phyloP scores from a whole-genome alignment of 2,888 invertebrate species.

The Peribatodes rhomboidaria region DNA sequence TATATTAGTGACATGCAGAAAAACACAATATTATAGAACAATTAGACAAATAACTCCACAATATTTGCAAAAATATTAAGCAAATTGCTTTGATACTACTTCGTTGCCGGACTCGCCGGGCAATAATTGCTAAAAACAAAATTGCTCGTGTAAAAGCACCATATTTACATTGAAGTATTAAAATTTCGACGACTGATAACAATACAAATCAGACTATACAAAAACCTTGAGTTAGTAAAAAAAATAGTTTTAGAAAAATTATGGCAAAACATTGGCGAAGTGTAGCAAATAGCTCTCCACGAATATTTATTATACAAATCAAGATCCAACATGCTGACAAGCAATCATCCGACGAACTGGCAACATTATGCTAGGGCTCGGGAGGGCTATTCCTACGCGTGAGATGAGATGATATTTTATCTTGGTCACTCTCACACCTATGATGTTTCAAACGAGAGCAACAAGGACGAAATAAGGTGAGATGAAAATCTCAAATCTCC shows the following conservation, averaged over 20 bases:
- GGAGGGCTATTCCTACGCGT: slow-evolving; percentile 37
- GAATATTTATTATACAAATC: slow-evolving; percentile 66
- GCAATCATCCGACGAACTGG: slow-evolving; percentile 64
- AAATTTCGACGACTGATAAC: slow-evolving; percentile 71
- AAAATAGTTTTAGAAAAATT: slow-evolving; percentile 65
- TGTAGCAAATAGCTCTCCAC: slow-evolving; percentile 69
- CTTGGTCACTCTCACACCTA: too few relatives aligned
- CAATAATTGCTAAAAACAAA: too few relatives aligned
- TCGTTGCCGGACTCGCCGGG: too few relatives aligned
- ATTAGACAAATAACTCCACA: too few relatives aligned
- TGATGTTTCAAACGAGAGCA: too few relatives aligned
- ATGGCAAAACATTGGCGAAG: slow-evolving; percentile 85
- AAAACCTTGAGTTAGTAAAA: slow-evolving; percentile 69
- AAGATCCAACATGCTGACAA: slow-evolving; percentile 68
- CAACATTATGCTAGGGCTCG: slow-evolving; percentile 63
- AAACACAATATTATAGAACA: too few relatives aligned
- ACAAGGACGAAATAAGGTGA: too few relatives aligned
- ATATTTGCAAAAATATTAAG: too few relatives aligned
- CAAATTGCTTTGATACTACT: too few relatives aligned
- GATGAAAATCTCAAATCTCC: too few relatives aligned
- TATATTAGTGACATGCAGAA: too few relatives aligned
- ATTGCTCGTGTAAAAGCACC: slow-evolving; percentile 35
- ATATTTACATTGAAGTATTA: slow-evolving; percentile 58
- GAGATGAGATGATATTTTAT: too few relatives aligned
- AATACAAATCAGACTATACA: slow-evolving; percentile 64